Conservation (phyloP, 2,797 vertebrate genomes). For the Chelonia mydas region DNA sequence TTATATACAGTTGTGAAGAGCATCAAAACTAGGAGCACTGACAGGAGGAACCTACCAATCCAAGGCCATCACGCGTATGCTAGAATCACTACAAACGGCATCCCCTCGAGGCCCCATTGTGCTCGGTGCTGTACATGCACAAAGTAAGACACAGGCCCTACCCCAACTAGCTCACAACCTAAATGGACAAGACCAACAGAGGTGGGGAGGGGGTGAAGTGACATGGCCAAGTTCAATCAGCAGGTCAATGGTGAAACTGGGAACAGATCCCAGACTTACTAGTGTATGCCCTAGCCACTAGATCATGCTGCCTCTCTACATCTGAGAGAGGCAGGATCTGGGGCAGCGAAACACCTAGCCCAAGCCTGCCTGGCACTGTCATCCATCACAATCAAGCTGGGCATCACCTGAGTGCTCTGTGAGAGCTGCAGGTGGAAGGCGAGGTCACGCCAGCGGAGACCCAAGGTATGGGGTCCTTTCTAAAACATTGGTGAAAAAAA, state of each 20-base stretch:
- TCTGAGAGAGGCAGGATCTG: background rate
- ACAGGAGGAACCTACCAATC: background rate
- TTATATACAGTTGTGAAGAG: background rate
- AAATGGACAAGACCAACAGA: background rate
- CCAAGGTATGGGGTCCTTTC: background rate
- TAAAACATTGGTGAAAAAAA: background rate
- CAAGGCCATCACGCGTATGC: background rate
- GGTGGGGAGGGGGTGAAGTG: background rate
- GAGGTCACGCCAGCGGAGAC: accelerated
- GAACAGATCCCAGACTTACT: background rate
- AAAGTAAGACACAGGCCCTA: background rate
- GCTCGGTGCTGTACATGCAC: background rate
- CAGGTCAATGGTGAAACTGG: background rate
- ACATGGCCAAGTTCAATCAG: background rate
- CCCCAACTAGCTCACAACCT: background rate
- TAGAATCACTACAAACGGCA: background rate
- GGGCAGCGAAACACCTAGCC: background rate
- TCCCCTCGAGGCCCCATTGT: background rate
- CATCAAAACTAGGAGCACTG: background rate
- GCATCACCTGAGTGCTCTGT: background rate
- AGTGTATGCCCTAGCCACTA: background rate
- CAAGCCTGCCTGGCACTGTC: background rate
- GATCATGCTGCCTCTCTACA: background rate
- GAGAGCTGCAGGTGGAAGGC: background rate
- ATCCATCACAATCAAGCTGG: background rate